These are phyloP conservation scores for Pelochelys cantorii DNA, from an alignment of 2,797 vertebrate species.

Conservation along the genomic window DNA sequence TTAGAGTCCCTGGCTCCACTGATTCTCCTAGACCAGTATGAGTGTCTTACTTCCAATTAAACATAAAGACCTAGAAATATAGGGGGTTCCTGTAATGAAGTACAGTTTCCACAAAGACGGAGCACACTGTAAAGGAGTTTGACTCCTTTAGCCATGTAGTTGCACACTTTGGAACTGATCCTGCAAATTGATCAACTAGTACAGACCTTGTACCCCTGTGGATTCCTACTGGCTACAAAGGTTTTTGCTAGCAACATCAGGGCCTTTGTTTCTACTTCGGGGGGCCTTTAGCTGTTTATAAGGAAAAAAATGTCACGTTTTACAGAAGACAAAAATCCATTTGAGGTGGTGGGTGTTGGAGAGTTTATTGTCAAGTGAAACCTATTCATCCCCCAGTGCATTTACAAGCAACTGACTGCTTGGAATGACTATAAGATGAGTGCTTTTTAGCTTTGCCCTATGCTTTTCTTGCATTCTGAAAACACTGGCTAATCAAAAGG, in stretches of 20 bases:
- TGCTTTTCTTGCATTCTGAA: neutral
- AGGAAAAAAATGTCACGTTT: neutral
- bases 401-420: neutral
- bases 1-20: neutral
- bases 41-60: neutral
- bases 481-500: neutral
- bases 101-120: neutral
- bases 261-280: neutral
- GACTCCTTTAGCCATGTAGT: neutral
- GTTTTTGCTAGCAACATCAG: neutral
- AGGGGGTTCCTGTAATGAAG: neutral
- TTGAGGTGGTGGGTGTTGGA: neutral
- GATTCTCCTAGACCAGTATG: fast-evolving
- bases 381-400: neutral
- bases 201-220: conserved; percentile 13
- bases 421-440: neutral
- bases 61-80: neutral
- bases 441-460: neutral
- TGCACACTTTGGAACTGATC: neutral
- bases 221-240: neutral
- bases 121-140: neutral
- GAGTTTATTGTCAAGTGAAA: neutral
- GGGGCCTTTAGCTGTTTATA: neutral
- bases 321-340: fast-evolving
- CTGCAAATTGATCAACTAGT: neutral